These are phyloP conservation scores for Naso thynnoides DNA, from an alignment of 2,797 vertebrate genomes.

Conservation along the genomic window DNA sequence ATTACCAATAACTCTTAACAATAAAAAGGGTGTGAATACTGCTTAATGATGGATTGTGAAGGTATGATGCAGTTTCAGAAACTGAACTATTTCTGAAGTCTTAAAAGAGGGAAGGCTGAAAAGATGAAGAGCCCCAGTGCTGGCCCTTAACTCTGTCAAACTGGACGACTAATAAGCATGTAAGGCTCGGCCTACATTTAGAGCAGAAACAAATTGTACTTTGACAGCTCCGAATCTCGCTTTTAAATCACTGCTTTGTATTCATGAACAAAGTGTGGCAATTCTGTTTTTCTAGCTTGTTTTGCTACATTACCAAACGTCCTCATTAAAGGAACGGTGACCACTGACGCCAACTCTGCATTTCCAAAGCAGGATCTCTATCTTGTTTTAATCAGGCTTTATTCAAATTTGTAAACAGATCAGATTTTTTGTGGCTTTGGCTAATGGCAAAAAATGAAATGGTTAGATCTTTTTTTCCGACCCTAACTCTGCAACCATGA, in stretches of 20 bases:
- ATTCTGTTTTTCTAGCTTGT: conserved; percentile 13
- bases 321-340: not conserved
- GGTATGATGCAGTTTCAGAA: conserved; percentile 14
- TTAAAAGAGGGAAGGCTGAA: conserved; percentile 26
- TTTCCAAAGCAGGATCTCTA: not conserved
- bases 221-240: conserved; percentile 7
- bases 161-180: conserved; percentile 50
- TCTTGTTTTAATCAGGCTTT: not conserved
- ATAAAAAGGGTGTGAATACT: not conserved
- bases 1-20: conserved; percentile 4
- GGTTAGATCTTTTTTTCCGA: not conserved
- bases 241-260: conserved; percentile 21
- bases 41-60: conserved; percentile 1
- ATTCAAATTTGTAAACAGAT: conserved; percentile 12
- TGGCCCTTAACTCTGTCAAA: conserved; percentile 35
- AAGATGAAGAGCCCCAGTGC: conserved; percentile 31
- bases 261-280: not conserved
- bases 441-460: conserved; percentile 32
- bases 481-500: not conserved
- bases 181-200: conserved; percentile 10
- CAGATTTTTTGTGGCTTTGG: not conserved
- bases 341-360: not conserved
- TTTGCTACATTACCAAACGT: conserved; percentile 9
- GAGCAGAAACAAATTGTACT: conserved; percentile 32
- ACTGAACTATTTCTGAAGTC: conserved; percentile 28